These are phyloP conservation scores for Glandiceps talaboti DNA, from an alignment of 53 echinoderm and acorn worm species.

Conservation along the genomic window DNA sequence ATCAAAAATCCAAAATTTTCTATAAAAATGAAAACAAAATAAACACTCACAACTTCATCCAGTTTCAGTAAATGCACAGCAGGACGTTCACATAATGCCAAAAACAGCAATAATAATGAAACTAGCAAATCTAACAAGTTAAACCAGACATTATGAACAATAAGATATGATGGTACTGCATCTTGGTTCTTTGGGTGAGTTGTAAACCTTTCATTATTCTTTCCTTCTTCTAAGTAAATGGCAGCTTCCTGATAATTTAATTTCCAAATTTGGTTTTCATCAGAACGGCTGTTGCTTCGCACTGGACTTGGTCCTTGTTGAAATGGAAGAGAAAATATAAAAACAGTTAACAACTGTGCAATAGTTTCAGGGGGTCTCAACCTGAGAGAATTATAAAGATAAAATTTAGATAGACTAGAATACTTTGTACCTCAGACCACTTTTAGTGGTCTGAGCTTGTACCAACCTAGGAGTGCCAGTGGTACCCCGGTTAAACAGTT, in stretches of 20 bases:
- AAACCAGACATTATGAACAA: slow-evolving; percentile 82
- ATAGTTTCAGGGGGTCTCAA: too few relatives aligned
- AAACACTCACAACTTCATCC: slow-evolving; percentile 61
- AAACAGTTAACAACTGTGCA: too few relatives aligned
- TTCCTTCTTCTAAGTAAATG: slow-evolving; percentile 58
- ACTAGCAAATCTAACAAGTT: slow-evolving; percentile 74
- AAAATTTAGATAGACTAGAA: too few relatives aligned
- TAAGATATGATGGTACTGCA: slow-evolving; percentile 80
- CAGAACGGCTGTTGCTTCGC: slow-evolving; percentile 29
- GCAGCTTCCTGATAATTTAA: slow-evolving; percentile 41
- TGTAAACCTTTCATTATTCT: slow-evolving; percentile 73
- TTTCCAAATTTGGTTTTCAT: neutral
- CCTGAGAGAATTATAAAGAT: too few relatives aligned
- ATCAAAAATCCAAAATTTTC: too few relatives aligned
- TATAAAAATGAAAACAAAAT: too few relatives aligned
- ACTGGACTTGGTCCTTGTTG: too few relatives aligned
- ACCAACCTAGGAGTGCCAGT: too few relatives aligned
- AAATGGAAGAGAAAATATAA: too few relatives aligned
- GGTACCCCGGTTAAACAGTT: too few relatives aligned
- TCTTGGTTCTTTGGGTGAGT: slow-evolving; percentile 62
- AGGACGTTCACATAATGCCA: slow-evolving; percentile 69
- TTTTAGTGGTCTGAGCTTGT: too few relatives aligned
- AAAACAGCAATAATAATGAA: slow-evolving; percentile 43
- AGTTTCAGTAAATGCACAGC: slow-evolving; percentile 52
- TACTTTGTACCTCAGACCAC: too few relatives aligned